Evolutionary conservation across 2,797 vertebrate species (phyloP).

Genomic region (Macropus fuliginosus): DNA sequence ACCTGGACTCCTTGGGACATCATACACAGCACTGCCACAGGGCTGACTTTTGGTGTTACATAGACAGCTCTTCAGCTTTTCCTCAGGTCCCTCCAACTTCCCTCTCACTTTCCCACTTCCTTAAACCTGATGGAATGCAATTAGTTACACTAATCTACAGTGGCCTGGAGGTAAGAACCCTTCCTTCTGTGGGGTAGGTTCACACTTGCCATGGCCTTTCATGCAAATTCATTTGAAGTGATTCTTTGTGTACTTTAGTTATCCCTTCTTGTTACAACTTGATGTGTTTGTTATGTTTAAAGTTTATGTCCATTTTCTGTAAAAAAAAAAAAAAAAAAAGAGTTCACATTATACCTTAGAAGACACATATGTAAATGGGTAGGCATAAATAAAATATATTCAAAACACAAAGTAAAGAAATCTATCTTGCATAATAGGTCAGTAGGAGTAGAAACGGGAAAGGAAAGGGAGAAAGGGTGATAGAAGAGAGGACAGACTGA

Average conservation of each 20-base stretch:
- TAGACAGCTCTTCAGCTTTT: slow-evolving; percentile 45
- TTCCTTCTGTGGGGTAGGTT: slow-evolving; percentile 85
- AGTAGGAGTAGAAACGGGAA: too few species aligned
- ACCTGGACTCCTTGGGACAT: slow-evolving; percentile 61
- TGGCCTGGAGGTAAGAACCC: slow-evolving; percentile 67
- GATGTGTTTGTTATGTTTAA: slow-evolving; percentile 81
- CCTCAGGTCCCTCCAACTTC: slow-evolving; percentile 3
- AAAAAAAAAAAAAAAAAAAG: not conserved
- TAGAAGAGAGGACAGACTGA: too few species aligned
- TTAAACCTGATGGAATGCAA: slow-evolving; percentile 56
- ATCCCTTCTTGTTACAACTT: slow-evolving; percentile 81
- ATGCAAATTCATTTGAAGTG: slow-evolving; percentile 77
- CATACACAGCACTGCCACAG: slow-evolving; percentile 64
- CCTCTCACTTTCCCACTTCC: not conserved
- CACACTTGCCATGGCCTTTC: slow-evolving; percentile 75
- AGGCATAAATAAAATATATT: too few species aligned
- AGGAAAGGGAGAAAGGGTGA: too few species aligned
- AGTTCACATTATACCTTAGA: too few species aligned
- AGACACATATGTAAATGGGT: too few species aligned
- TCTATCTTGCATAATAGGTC: too few species aligned
- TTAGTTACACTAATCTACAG: slow-evolving; percentile 63
- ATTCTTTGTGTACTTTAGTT: slow-evolving; percentile 71
- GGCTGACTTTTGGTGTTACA: slow-evolving; percentile 59
- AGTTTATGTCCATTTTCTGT: slow-evolving; percentile 77
- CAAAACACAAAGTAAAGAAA: too few species aligned